These are phyloP conservation scores for Strigamia maritima DNA, from an alignment of 2,888 invertebrate genomes.

Conservation along the genomic window DNA sequence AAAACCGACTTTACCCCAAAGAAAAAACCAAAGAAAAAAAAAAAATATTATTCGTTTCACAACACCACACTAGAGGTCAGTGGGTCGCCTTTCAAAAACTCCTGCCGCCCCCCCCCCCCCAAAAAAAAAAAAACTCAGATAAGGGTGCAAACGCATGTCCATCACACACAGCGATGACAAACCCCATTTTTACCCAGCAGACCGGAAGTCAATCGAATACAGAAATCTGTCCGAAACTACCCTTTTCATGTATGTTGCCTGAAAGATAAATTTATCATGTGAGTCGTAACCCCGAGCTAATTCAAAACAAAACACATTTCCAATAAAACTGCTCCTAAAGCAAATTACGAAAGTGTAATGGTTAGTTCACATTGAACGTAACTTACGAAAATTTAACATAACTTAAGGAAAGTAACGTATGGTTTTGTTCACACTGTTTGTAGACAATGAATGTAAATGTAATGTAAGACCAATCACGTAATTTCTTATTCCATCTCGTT, in stretches of 20 bases:
- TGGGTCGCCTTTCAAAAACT: conserved; percentile 16
- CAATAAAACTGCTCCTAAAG: too few species aligned
- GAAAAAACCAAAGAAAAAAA: background rate
- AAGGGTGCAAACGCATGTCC: background rate
- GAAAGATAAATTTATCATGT: too few species aligned
- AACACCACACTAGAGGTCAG: conserved; percentile 11
- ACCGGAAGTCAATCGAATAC: background rate
- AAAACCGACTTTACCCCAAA: background rate
- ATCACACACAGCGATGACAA: background rate
- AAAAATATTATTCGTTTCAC: background rate
- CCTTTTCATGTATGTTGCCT: background rate
- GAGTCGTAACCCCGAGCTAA: too few species aligned
- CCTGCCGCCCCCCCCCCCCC: background rate
- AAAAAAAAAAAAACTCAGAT: background rate
- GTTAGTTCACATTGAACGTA: too few species aligned
- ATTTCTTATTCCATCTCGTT: too few species aligned
- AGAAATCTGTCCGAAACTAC: background rate
- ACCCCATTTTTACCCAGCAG: background rate
- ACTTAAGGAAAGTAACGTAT: too few species aligned
- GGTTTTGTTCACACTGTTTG: too few species aligned
- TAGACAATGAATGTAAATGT: too few species aligned
- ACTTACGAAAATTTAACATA: too few species aligned
- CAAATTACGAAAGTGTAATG: too few species aligned
- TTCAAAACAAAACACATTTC: too few species aligned
- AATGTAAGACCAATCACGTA: too few species aligned